A percentile compares a stretch with the other conserved stretches of the same genome.
phyloP scores from a whole-genome alignment of 1,140 invertebrate genomes.

The Lucilia cuprina region DNA sequence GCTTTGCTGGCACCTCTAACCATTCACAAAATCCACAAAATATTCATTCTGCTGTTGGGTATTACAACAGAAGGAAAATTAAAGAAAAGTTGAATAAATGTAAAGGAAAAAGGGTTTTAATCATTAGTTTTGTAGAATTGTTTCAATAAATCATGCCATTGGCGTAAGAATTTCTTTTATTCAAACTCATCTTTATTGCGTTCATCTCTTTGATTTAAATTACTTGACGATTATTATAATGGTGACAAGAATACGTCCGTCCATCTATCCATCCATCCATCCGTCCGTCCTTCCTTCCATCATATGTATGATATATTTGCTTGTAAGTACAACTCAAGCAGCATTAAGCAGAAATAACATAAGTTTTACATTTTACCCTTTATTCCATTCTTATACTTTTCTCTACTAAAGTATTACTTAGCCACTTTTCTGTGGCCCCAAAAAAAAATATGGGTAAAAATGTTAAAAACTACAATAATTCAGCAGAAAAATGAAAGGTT shows the following conservation, averaged over 20 bases:
- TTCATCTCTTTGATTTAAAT: slow-evolving; percentile 53
- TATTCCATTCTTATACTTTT: too few relatives aligned
- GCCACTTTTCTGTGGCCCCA: not conserved
- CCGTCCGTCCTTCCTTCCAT: too few relatives aligned
- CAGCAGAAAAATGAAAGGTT: not conserved
- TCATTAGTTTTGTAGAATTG: slow-evolving; percentile 6
- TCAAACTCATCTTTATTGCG: too few relatives aligned
- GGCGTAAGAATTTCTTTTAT: slow-evolving; percentile 26
- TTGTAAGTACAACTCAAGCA: not conserved
- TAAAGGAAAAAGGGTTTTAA: not conserved
- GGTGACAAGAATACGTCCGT: slow-evolving; percentile 38
- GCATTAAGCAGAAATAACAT: not conserved
- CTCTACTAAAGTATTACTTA: not conserved
- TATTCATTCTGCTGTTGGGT: too few relatives aligned
- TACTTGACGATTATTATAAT: slow-evolving; percentile 62
- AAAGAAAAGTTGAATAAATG: not conserved
- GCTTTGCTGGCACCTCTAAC: too few relatives aligned
- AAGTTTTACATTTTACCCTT: not conserved
- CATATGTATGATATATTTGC: not conserved
- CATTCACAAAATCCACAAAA: too few relatives aligned
- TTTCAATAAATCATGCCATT: slow-evolving; percentile 29
- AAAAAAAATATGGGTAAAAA: not conserved
- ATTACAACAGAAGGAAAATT: too few relatives aligned
- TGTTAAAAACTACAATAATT: not conserved
- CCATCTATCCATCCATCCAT: too few relatives aligned